Base-by-base conservation (phyloP, 2,797 vertebrate genomes). In the Lacerta bilineata region DNA sequence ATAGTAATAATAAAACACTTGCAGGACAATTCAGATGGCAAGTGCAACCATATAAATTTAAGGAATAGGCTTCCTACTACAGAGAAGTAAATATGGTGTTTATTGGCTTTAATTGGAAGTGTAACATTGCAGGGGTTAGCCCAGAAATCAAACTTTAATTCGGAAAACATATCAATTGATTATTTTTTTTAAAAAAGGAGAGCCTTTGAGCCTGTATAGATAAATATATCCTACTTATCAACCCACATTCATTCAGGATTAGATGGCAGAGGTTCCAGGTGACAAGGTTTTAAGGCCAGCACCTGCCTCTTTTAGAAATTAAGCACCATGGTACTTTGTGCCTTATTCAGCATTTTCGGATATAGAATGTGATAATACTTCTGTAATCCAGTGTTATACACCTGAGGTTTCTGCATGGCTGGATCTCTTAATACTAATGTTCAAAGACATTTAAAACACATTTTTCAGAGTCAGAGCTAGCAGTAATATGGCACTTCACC, bases 401-500 rank as follows among this genome's bases (percentile, higher is more conserved):
- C 71, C 46, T 61, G 23, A 84, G 72, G 50, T 10, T 41, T 55
- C 83, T 61, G 33, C 87, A 90, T 88, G 69, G 95, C 81, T 75
- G 87, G 90, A 90, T 46, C 61, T 86, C 90, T 91, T 83, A 84
- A 88, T 90, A 87, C 86, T 90, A 92, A 94, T 36, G 23, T 33
- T 96, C 80, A 88, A 20, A 83, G 87, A 81, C 27, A 92, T 77
- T 86, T 90, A 93, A 94, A 93, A 90, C 84, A 84, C 10, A 90
- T 91, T 91, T 85, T 50, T 75, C 89, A 93, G 27, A 27, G 33
- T 91, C 88, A 59, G 82, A 90, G 90, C 91, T 13, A 75, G 82
- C 86, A 88, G 39, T 76, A 93, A 95, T 92, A 90, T 88, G 90
- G 84, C 29, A 61, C 33, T 75, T 50, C 43, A 25, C 11, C 36